These are phyloP conservation scores for Drosophila oshimai DNA, from an alignment of 1,140 invertebrate genomes.

Conservation along the genomic window DNA sequence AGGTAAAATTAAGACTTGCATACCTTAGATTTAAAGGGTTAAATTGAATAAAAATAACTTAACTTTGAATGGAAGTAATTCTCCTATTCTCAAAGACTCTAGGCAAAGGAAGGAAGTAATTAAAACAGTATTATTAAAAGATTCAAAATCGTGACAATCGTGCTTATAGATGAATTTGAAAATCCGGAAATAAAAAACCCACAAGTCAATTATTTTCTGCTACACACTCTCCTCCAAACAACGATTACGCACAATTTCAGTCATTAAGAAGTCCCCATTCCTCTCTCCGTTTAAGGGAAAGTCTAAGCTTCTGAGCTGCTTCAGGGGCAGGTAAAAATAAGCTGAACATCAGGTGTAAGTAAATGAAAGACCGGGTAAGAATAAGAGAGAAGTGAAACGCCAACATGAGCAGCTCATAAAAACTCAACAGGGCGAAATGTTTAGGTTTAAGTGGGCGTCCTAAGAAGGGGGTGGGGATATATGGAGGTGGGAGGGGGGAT, in stretches of 20 bases:
- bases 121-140: too few relatives aligned
- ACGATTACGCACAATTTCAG: conserved; percentile 26
- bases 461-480: neutral
- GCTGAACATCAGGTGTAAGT: conserved; percentile 65
- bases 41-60: too few relatives aligned
- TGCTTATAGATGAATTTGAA: too few relatives aligned
- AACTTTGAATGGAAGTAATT: too few relatives aligned
- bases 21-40: too few relatives aligned
- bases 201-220: neutral
- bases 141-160: too few relatives aligned
- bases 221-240: neutral
- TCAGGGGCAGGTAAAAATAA: conserved; percentile 53
- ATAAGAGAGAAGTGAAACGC: conserved; percentile 35
- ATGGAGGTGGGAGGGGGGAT: neutral
- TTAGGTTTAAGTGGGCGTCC: conserved; percentile 64
- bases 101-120: too few relatives aligned
- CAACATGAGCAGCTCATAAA: conserved; percentile 71
- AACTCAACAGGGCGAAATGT: conserved; percentile 74
- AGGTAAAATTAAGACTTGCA: neutral
- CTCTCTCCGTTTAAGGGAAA: neutral
- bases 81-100: too few relatives aligned
- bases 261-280: conserved; percentile 41
- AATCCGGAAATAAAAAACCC: neutral
- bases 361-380: conserved; percentile 47
- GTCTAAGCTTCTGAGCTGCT: neutral